Evolutionary conservation across 2,888 invertebrate species (phyloP), one percentile per base, ranked within the genome.

Genomic region (Rhingia rostrata): DNA sequence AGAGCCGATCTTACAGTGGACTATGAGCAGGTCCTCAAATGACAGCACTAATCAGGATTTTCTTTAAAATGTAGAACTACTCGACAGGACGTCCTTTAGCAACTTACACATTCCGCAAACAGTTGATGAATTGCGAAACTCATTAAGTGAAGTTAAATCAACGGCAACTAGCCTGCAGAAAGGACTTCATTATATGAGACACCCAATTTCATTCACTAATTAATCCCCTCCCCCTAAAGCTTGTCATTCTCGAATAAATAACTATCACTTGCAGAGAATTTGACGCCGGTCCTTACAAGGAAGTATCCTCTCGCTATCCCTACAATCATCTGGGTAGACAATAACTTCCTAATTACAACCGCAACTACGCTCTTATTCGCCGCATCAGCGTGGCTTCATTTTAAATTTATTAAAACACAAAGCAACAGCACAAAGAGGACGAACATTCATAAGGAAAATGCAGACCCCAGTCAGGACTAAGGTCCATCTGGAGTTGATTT

Each of bases 321-420:
- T 22, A 9, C 7, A 37, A 14, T 37, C 39, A 10, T 39, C 3
- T 3, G 32, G 12, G 12, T 14, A 14, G 30, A 47, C 12, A 9
- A 63, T 54, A 77, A 69, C 69, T 47, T 51, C 66, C 53, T 79
- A 72, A 79, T 79, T 79, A 72, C 64, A 72, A 64, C 43, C 58
- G 32, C 64, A 60, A 53, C 53, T 47, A 47, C 35, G n/a, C n/a
- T 14, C 10, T 33, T 14, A 32, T 37, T 64, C 4, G 60, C 53
- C 32, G 35, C 69, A 32, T 47, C 47, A 6, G 35, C 51, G 30
- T 22, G 35, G 60, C 47, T 75, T 67, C 70, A 66, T 79, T 79
- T 60, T 32, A 53, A 72, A 70, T 51, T 61, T 75, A 60, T 67
- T 60, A 60, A 45, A 67, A 43, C 12, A 12, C 66, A 58, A 33